These are phyloP conservation scores for Takifugu flavidus DNA, from an alignment of 2,113 vertebrate genomes.

Conservation along the genomic window DNA sequence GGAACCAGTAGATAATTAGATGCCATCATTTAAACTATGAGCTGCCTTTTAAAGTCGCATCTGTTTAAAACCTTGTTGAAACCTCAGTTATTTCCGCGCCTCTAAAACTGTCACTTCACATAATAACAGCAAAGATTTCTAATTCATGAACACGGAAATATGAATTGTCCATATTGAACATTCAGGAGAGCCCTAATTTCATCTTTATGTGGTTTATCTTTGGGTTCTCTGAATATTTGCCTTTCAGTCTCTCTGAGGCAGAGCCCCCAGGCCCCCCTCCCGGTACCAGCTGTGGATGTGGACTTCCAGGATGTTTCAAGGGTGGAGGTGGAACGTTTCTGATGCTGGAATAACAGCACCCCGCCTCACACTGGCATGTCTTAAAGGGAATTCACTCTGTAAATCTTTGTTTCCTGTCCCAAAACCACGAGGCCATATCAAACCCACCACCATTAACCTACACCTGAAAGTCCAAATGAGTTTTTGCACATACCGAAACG, in stretches of 20 bases:
- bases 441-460: constrained; percentile 26
- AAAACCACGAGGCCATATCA: constrained; percentile 55
- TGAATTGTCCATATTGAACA: no score
- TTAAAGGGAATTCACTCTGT: constrained; percentile 49
- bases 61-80: no score
- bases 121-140: no score
- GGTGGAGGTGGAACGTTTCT: constrained; percentile 49
- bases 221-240: no score
- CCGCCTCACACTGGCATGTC: constrained; percentile 53
- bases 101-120: no score
- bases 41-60: no score
- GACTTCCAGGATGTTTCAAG: constrained; percentile 42
- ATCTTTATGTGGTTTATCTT: no score
- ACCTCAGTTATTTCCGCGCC: no score
- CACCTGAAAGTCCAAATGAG: constrained; percentile 51
- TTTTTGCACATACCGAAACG: constrained; percentile 47
- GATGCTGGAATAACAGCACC: constrained; percentile 57
- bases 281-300: constrained; percentile 20
- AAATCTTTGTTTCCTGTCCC: constrained; percentile 60
- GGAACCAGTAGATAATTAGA: no score
- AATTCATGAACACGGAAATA: no score
- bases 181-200: no score
- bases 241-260: neutral
- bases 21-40: no score
- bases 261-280: constrained; percentile 8